Percentiles rank a stretch among this genome's conserved stretches.
Conservation (phyloP, 2,113 vertebrate genomes). For the Chauna torquata region DNA sequence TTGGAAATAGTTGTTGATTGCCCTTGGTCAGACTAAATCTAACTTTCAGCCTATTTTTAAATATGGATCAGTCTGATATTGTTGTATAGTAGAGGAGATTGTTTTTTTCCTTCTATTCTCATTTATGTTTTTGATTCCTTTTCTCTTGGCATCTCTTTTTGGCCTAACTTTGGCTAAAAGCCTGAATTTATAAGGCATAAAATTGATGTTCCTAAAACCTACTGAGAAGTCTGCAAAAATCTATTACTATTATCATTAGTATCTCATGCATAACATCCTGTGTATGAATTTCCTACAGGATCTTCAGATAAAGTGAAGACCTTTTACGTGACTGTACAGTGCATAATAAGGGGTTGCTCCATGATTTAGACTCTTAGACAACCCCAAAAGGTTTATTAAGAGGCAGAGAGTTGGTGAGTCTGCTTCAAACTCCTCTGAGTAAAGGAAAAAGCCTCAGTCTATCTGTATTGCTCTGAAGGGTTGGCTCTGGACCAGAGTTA, state of each 20-base stretch:
- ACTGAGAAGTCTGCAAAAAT: background rate
- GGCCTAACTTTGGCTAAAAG: background rate
- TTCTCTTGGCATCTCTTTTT: background rate
- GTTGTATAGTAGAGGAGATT: background rate
- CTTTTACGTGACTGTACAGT: background rate
- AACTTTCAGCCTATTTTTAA: conserved; percentile 25
- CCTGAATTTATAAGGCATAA: background rate
- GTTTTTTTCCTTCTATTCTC: background rate
- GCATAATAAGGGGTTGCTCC: background rate
- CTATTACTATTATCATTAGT: background rate
- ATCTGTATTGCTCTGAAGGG: background rate
- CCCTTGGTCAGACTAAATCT: conserved; percentile 41
- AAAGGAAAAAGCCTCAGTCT: background rate
- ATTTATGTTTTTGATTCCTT: background rate
- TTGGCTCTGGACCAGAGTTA: background rate
- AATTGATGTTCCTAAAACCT: background rate
- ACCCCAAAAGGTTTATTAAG: background rate
- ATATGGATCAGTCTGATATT: background rate
- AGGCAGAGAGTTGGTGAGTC: background rate
- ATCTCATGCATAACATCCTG: background rate
- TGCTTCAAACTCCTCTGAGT: background rate
- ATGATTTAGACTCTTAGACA: background rate
- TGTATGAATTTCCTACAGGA: background rate
- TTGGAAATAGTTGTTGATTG: conserved; percentile 14
- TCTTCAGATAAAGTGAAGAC: background rate